Evolutionary conservation across 1,140 invertebrate species (phyloP).

Genomic region (Latrodectus geometricus): DNA sequence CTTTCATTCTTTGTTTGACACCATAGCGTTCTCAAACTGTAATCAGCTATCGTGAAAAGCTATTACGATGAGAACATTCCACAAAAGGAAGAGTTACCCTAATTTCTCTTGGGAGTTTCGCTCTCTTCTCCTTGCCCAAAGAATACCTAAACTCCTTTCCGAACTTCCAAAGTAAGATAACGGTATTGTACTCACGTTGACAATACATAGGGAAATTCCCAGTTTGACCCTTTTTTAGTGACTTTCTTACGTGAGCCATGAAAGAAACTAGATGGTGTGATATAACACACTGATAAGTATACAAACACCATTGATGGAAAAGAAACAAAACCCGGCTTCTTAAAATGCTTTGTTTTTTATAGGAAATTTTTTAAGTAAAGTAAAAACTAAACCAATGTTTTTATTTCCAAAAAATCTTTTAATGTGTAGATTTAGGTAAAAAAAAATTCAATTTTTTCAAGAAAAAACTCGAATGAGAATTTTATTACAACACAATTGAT

Average conservation of each 20-base stretch:
- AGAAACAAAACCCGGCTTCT: no score
- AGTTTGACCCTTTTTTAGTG: constrained; percentile 3
- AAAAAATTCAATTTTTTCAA: no score
- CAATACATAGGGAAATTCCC: constrained; percentile 25
- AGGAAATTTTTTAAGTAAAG: no score
- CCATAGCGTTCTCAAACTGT: constrained; percentile 3
- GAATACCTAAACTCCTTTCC: not conserved
- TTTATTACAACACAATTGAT: no score
- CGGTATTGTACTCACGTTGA: constrained; percentile 39
- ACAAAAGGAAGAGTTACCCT: constrained; percentile 37
- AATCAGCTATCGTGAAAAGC: constrained; percentile 47
- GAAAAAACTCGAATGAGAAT: no score
- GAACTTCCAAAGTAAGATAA: constrained; percentile 3
- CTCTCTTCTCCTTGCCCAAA: not conserved
- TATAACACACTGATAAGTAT: no score
- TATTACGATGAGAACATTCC: constrained; percentile 27
- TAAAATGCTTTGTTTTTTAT: no score
- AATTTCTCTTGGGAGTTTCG: constrained; percentile 35
- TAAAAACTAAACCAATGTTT: no score
- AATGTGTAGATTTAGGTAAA: no score
- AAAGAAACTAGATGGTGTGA: no score
- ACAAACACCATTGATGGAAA: no score
- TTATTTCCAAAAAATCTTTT: no score
- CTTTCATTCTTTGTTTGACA: constrained; percentile 26
- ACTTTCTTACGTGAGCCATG: not conserved